Evolutionary conservation across 1,140 invertebrate genomes (phyloP), one percentile per base, ranked within the genome.

Genomic region (Tribolium castaneum): DNA sequence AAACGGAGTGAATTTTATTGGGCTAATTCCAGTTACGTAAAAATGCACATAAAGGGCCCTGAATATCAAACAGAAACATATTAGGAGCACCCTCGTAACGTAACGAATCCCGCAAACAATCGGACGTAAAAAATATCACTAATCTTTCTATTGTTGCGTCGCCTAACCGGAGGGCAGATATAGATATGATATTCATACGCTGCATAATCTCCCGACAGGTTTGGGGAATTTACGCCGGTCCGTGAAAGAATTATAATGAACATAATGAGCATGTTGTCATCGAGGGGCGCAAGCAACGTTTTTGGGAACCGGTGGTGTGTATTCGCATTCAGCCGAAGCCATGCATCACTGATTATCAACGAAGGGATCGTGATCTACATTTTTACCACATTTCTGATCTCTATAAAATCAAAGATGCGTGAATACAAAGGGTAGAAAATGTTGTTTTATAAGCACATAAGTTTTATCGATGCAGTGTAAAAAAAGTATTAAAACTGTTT

Each of bases 121-220:
- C 59, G 59, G n/a, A 66, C 59, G 35, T 66, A 66, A 66, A 66
- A 66, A 66, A 66, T 66, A 66, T 66, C 59, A 66, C 59, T 66
- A 66, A 66, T 66, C 59, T 66, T 30, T 66, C 59, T 30, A 66
- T 66, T 66, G 59, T 66, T 66, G 59, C 59, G 2, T 19, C 30
- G 19, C 16, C 16, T 7, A 66, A 35, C 59, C 59, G 25, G 30
- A 66, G 59, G 59, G 59, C 59, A 66, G 59, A 66, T 66, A 66
- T 50, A 72, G 70, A 72, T 72, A 72, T 72, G 70, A 72, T 72
- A 72, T 72, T 72, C 70, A 72, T 72, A 72, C 70, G 70, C 22
- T 72, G 14, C 22, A 25, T 72, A 72, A 72, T 72, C 70, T 72
- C 70, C 34, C 50, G 70, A 50, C 70, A 72, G 70, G 70, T 72